Conservation (phyloP, 2,113 vertebrate species). For the Aegithalos caudatus region DNA sequence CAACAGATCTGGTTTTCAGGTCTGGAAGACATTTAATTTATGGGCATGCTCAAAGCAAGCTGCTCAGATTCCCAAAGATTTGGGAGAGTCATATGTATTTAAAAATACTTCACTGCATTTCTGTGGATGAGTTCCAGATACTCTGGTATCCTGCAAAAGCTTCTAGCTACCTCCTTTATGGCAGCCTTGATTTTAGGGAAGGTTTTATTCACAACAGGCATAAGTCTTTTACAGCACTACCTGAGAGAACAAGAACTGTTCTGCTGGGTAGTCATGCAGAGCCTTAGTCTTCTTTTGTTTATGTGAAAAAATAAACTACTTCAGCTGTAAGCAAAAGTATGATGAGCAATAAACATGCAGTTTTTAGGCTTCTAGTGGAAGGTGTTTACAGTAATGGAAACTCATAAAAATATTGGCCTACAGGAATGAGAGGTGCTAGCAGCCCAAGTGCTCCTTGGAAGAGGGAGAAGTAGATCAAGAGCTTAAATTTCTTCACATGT, state of each 20-base stretch:
- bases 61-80: neutral
- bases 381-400: neutral
- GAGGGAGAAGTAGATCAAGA: neutral
- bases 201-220: neutral
- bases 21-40: neutral
- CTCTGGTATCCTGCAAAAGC: neutral
- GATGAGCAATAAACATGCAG: neutral
- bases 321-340: neutral
- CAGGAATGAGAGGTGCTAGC: neutral
- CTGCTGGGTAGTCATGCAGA: neutral
- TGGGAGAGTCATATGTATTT: neutral
- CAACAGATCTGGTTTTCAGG: neutral
- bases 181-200: neutral
- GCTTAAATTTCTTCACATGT: neutral
- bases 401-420: neutral
- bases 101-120: neutral
- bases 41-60: neutral
- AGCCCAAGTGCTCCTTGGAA: neutral
- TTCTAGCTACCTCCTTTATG: neutral
- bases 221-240: neutral
- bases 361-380: neutral
- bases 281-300: neutral
- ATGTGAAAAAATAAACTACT: neutral
- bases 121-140: neutral
- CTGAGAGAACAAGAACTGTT: neutral